These are phyloP conservation scores for Homarus gammarus DNA, from an alignment of 2,888 invertebrate genomes.

Conservation along the genomic window DNA sequence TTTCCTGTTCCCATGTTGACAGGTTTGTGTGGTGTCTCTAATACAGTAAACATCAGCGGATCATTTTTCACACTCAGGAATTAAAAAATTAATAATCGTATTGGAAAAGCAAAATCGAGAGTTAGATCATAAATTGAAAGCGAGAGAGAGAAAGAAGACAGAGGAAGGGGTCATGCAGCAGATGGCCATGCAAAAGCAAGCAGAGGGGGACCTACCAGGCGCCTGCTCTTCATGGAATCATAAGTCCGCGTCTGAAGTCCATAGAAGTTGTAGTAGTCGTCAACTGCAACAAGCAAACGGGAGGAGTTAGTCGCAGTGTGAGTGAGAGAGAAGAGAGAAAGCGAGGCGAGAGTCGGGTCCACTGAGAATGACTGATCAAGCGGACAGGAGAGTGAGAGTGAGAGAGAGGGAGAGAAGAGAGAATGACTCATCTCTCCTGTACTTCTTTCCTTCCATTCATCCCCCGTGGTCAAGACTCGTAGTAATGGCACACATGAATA, in stretches of 20 bases:
- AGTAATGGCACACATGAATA: background rate
- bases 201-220: slow-evolving; percentile 51
- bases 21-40: no score
- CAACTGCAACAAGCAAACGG: slow-evolving; percentile 73
- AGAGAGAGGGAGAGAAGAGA: background rate
- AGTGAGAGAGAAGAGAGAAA: slow-evolving; percentile 11
- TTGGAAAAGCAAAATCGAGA: no score
- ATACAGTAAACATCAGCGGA: no score
- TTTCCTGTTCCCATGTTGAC: no score
- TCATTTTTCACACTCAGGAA: no score
- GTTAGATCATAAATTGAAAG: background rate
- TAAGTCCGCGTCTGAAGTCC: slow-evolving; percentile 51
- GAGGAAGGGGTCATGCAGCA: background rate
- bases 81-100: no score
- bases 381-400: background rate
- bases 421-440: background rate
- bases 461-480: background rate
- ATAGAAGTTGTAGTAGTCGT: slow-evolving; percentile 70
- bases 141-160: slow-evolving; percentile 14
- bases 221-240: slow-evolving; percentile 65
- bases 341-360: slow-evolving; percentile 2
- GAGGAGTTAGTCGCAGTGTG: slow-evolving; percentile 60
- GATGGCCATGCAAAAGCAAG: slow-evolving; percentile 8
- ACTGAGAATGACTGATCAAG: no score
- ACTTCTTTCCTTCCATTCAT: background rate